Percentiles rank a stretch among this genome's conserved stretches.
These are phyloP conservation scores for Vesta saturnalis DNA, from an alignment of 2,888 invertebrate genomes.

Conservation along the genomic window DNA sequence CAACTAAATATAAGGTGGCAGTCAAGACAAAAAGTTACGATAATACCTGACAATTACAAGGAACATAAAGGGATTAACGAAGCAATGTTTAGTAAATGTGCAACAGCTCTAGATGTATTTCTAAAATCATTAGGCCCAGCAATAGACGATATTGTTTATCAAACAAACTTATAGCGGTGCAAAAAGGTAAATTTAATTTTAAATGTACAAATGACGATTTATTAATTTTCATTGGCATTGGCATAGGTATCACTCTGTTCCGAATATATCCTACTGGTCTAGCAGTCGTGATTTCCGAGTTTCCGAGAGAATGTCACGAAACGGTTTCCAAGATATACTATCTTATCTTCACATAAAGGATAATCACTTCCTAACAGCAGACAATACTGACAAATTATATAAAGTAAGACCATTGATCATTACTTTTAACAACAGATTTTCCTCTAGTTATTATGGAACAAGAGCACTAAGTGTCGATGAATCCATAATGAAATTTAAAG, in stretches of 20 bases:
- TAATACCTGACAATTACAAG: too few species aligned
- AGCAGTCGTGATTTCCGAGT: conserved; percentile 17
- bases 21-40: too few species aligned
- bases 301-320: conserved; percentile 30
- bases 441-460: background rate
- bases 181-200: background rate
- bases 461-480: conserved; percentile 27
- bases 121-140: background rate
- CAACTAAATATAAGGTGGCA: too few species aligned
- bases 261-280: conserved; percentile 11
- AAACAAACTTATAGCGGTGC: background rate
- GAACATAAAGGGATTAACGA: too few species aligned
- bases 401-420: conserved; percentile 34
- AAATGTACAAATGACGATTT: background rate
- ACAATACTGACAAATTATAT: conserved; percentile 35
- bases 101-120: too few species aligned
- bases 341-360: conserved; percentile 36
- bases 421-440: conserved; percentile 28
- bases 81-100: too few species aligned
- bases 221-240: background rate
- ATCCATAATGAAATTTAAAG: conserved; percentile 46
- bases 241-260: conserved; percentile 6
- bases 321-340: conserved; percentile 34
- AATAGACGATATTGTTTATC: background rate
- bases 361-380: conserved; percentile 26